These are phyloP conservation scores for Sula dactylatra DNA, from an alignment of 2,113 vertebrate species.

Conservation along the genomic window DNA sequence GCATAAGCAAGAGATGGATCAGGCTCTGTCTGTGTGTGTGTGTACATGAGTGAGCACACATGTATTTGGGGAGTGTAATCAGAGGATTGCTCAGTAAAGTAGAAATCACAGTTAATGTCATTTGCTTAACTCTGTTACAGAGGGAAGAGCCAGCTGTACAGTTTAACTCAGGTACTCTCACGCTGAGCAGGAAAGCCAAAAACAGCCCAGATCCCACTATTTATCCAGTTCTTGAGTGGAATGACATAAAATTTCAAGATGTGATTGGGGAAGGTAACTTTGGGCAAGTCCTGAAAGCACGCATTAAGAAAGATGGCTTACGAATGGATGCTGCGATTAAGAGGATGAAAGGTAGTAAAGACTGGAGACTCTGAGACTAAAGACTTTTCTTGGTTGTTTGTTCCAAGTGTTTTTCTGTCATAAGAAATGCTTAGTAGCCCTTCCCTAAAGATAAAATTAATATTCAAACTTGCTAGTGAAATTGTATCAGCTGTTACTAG, in stretches of 20 bases:
- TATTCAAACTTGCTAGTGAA: neutral
- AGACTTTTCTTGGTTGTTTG: neutral
- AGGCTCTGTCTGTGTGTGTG: neutral
- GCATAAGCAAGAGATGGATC: neutral
- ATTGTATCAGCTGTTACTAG: neutral
- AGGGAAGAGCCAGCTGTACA: conserved; percentile 89
- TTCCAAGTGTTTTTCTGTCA: neutral
- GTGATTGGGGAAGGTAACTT: conserved; percentile 91
- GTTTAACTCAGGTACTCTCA: conserved; percentile 86
- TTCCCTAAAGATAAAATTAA: neutral
- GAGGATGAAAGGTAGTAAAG: conserved; percentile 85
- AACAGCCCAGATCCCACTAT: conserved; percentile 80
- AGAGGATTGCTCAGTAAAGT: neutral
- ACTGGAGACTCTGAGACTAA: neutral
- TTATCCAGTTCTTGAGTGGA: conserved; percentile 88
- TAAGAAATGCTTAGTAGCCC: neutral
- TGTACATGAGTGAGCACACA: neutral
- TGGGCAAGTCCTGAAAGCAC: conserved; percentile 88
- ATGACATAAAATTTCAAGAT: conserved; percentile 91
- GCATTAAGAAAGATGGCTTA: conserved; percentile 88
- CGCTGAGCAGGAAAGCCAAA: conserved; percentile 80
- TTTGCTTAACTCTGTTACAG: conserved; percentile 63
- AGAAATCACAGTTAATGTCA: neutral
- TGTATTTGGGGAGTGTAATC: neutral
- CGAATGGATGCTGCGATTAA: conserved; percentile 90